Conservation (phyloP, 2,888 invertebrate genomes). For the Lymantria monacha region DNA sequence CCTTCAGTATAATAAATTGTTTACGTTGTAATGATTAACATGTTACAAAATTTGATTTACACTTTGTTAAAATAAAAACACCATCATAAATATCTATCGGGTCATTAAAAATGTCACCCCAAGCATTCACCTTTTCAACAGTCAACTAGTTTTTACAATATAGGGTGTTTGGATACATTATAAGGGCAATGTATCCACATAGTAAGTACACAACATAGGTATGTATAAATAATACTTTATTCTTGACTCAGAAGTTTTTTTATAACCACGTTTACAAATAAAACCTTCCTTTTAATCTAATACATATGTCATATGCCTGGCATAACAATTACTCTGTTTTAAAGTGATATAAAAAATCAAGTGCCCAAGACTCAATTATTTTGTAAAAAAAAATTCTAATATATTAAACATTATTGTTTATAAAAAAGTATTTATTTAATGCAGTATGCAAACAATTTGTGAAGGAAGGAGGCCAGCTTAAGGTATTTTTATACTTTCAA, state of each 20-base stretch:
- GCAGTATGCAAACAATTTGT: conserved; percentile 96
- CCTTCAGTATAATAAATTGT: not conserved
- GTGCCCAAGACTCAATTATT: conserved; percentile 14
- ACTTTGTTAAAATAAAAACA: conserved; percentile 3
- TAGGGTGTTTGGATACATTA: conserved; percentile 18
- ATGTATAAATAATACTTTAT: conserved; percentile 4
- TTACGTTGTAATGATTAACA: not conserved
- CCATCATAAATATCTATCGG: conserved; percentile 14
- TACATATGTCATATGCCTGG: conserved; percentile 11
- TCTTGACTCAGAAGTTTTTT: too few species aligned
- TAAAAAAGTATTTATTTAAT: too few species aligned
- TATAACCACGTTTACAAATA: conserved; percentile 2
- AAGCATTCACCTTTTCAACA: conserved; percentile 11
- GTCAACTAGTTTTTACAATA: conserved; percentile 3
- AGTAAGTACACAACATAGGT: conserved; percentile 3
- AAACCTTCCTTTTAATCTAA: conserved; percentile 9
- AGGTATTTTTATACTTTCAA: conserved; percentile 50
- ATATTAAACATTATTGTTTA: conserved; percentile 37
- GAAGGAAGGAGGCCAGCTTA: conserved; percentile 89
- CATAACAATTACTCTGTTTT: not conserved
- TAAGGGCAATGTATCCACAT: conserved; percentile 13
- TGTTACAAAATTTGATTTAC: conserved; percentile 1
- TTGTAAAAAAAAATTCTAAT: conserved; percentile 17
- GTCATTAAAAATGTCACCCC: conserved; percentile 6
- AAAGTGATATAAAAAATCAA: conserved; percentile 1